Conservation (phyloP, 2,113 vertebrate genomes). For the Psittacus erithacus region DNA sequence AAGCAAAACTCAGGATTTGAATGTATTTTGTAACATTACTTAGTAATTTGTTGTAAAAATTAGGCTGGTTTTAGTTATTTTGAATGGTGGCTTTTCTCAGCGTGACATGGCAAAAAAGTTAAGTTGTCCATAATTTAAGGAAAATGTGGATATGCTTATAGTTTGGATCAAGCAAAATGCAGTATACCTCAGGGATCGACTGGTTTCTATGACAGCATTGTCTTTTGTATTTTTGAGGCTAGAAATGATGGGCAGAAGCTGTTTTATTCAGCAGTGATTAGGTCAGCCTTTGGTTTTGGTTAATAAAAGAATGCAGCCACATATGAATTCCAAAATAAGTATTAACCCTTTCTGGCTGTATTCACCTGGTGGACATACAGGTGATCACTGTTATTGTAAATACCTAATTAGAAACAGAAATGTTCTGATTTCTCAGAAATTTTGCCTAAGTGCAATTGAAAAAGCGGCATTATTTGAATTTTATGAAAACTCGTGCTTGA, state of each 20-base stretch:
- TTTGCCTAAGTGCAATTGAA: neutral
- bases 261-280: slow-evolving; percentile 34
- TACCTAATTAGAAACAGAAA: neutral
- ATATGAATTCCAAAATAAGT: neutral
- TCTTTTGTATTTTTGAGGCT: slow-evolving; percentile 65
- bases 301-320: neutral
- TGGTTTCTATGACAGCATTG: slow-evolving; percentile 73
- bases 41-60: neutral
- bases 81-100: neutral
- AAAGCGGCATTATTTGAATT: neutral
- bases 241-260: slow-evolving; percentile 52
- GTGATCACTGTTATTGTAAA: neutral
- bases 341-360: neutral
- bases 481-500: neutral
- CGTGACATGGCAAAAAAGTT: neutral
- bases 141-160: slow-evolving; percentile 27
- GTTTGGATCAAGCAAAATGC: slow-evolving; percentile 54
- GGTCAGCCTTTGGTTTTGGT: slow-evolving; percentile 10
- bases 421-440: neutral
- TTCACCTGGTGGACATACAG: neutral
- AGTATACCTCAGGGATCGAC: slow-evolving; percentile 61
- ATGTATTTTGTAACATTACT: neutral
- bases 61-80: neutral
- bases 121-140: neutral
- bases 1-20: neutral